phyloP scores from a whole-genome alignment of 2,113 vertebrate genomes.

The Illadopsis cleaveri region DNA sequence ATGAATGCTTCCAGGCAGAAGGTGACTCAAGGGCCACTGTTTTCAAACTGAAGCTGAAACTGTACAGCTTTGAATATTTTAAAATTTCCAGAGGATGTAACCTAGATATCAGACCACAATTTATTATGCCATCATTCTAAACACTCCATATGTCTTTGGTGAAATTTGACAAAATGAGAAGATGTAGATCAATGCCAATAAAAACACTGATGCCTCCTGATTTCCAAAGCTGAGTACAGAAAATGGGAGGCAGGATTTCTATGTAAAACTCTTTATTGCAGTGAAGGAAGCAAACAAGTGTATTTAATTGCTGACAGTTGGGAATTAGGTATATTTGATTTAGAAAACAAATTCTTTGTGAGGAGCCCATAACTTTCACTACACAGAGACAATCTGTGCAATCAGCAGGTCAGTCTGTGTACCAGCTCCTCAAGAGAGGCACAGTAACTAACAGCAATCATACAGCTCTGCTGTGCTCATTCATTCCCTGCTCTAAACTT shows the following conservation, averaged over 20 bases:
- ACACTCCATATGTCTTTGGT: not conserved
- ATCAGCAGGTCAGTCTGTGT: not conserved
- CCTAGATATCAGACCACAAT: not conserved
- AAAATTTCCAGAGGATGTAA: not conserved
- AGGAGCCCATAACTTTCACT: not conserved
- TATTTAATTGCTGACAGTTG: not conserved
- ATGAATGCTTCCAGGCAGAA: slow-evolving; percentile 11
- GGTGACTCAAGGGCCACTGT: not conserved
- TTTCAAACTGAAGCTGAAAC: not conserved
- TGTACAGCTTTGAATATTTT: accelerated
- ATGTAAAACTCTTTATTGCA: not conserved
- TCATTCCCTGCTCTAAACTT: not conserved
- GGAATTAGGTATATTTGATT: not conserved
- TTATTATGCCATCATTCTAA: not conserved
- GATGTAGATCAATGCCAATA: not conserved
- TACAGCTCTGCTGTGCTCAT: not conserved
- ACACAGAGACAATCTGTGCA: not conserved
- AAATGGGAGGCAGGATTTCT: not conserved
- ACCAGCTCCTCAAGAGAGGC: not conserved
- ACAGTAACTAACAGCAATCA: not conserved
- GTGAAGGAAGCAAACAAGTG: not conserved
- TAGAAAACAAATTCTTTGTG: not conserved
- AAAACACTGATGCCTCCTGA: not conserved
- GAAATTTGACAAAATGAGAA: not conserved
- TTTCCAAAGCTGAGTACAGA: not conserved